Conservation (phyloP, 2,113 vertebrate genomes). For the Cochlearius cochlearius region DNA sequence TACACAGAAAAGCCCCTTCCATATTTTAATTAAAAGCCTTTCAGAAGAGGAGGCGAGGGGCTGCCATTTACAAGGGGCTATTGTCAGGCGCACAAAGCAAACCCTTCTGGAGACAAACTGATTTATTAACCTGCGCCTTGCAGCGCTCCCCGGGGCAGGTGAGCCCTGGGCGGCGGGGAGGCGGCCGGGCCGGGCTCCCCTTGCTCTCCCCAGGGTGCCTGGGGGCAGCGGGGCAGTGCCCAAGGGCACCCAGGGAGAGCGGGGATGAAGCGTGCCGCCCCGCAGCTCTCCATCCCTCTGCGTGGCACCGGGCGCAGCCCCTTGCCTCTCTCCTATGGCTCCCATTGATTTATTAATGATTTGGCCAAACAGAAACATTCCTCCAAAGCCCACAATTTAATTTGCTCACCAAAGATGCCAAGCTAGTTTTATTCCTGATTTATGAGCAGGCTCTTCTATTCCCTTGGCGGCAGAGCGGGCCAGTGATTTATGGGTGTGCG, state of each 20-base stretch:
- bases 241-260: accelerated
- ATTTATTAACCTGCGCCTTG: constrained; percentile 43
- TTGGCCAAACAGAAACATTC: constrained; percentile 23
- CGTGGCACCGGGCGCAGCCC: not conserved
- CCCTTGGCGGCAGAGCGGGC: not conserved
- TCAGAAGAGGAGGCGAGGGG: constrained; percentile 54
- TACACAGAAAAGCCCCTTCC: constrained; percentile 37
- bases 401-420: constrained; percentile 33
- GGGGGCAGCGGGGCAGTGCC: not conserved
- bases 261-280: not conserved
- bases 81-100: constrained; percentile 56
- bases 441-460: not conserved
- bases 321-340: not conserved
- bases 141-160: not conserved
- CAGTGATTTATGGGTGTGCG: not conserved
- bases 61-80: constrained; percentile 45
- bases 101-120: constrained; percentile 44
- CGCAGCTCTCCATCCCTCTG: not conserved
- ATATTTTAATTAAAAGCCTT: constrained; percentile 65
- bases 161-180: not conserved
- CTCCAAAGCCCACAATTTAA: constrained; percentile 45
- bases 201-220: accelerated
- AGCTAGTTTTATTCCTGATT: constrained; percentile 27
- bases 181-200: accelerated
- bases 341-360: constrained; percentile 35